Evolutionary conservation across 2,888 invertebrate species (phyloP).

Genomic region (Synergus itoensis): DNA sequence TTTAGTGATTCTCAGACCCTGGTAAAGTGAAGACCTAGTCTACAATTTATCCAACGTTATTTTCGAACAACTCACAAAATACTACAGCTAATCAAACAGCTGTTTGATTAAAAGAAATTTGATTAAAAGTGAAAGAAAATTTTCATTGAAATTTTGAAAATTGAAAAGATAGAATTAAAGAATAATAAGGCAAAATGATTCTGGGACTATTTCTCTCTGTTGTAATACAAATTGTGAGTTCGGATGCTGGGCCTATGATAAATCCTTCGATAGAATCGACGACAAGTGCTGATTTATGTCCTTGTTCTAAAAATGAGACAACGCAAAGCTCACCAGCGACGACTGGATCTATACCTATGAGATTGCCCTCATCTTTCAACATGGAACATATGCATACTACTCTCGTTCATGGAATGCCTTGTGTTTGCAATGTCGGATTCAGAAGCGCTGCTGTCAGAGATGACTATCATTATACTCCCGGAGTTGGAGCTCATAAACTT

Average conservation of each 20-base stretch:
- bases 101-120: background rate
- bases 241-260: background rate
- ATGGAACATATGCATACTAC: slow-evolving; percentile 43
- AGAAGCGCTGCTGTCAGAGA: slow-evolving; percentile 58
- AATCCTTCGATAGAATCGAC: background rate
- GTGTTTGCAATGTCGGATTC: slow-evolving; percentile 64
- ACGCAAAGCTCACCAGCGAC: background rate
- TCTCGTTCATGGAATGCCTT: slow-evolving; percentile 66
- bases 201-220: background rate
- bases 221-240: background rate
- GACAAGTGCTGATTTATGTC: slow-evolving; percentile 41
- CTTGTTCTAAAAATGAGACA: slow-evolving; percentile 43
- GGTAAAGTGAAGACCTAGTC: background rate
- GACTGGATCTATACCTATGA: background rate
- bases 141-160: too few relatives aligned
- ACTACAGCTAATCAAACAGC: too few relatives aligned
- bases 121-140: background rate
- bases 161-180: background rate
- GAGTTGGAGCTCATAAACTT: slow-evolving; percentile 69
- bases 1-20: slow-evolving; percentile 16
- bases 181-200: background rate
- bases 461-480: slow-evolving; percentile 67
- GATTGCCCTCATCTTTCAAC: slow-evolving; percentile 41
- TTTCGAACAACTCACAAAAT: background rate
- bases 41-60: background rate